Evolutionary conservation across 2,113 vertebrate species (phyloP), one percentile per base, ranked within the genome.

Genomic region (Rana temporaria): DNA sequence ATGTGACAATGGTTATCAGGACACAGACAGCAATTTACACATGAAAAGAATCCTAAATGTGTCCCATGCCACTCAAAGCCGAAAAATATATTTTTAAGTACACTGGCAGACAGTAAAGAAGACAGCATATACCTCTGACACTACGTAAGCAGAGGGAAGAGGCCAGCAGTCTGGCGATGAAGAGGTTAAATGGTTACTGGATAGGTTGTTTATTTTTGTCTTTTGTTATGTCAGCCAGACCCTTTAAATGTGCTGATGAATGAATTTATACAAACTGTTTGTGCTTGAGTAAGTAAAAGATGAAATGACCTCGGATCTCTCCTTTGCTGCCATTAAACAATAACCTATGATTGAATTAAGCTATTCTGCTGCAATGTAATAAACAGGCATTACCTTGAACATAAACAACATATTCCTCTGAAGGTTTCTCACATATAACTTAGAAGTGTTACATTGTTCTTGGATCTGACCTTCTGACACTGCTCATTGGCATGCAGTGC

Each of bases 281-380:
- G 30, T 79, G 76, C 52, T 68, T 67, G 63, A 55, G 76, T 79
- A 79, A 79, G 62, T 65, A 32, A 66, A 78, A 78, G 19, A 55
- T 22, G 22, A 38, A 67, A 79, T 55, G 62, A 66, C 62, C 42
- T 66, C 76, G 15, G 63, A 66, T 20, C 4, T 67, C 76, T 67
- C 62, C 76, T 67, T 79, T 52, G 76, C 26, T 38, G 76, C 67
- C 76, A 55, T 79, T 67, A 66, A 67, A 67, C 76, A 67, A 57
- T 57, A 56, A 57, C 60, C 42, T 32, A 55, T 53, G 30, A 78
- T 55, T 66, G 11, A 67, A 62, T 76, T 76, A 20, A 64, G 59
- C 24, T 77, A 64, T 63, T 77, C 22, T 24, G 60, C 60, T 64
- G 74, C 42, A 64, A 62, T 62, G 72, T 60, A 60, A 62, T 62